phyloP scores from a whole-genome alignment of 2,888 invertebrate species.

The Bembecia ichneumoniformis region DNA sequence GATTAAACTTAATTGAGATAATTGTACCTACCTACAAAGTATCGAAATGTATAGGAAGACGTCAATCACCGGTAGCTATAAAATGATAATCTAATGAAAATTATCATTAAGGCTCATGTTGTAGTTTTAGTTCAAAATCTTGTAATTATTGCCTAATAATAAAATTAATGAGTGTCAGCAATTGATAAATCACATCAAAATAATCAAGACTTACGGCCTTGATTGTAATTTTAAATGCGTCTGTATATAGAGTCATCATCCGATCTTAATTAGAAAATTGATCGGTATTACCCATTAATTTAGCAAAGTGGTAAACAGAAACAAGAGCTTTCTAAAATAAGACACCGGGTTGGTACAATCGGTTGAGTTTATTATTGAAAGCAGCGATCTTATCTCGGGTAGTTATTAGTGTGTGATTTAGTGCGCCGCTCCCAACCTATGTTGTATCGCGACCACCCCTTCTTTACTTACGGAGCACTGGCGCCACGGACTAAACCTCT shows the following conservation, averaged over 20 bases:
- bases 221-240: no score
- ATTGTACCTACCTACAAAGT: no score
- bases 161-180: no score
- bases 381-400: slow-evolving; percentile 58
- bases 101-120: no score
- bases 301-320: slow-evolving; percentile 41
- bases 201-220: no score
- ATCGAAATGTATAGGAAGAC: no score
- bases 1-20: no score
- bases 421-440: slow-evolving; percentile 30
- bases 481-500: background rate
- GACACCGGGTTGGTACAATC: slow-evolving; percentile 39
- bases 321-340: slow-evolving; percentile 16
- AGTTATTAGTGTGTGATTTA: slow-evolving; percentile 67
- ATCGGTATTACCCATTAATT: slow-evolving; percentile 13
- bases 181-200: no score
- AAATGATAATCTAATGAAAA: no score
- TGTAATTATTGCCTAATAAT: no score
- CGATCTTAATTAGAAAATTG: slow-evolving; percentile 40
- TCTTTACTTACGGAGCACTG: slow-evolving; percentile 45
- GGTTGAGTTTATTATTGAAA: slow-evolving; percentile 65
- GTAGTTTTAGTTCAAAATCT: no score
- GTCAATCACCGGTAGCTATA: no score
- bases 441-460: slow-evolving; percentile 46
- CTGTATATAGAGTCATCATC: background rate